phyloP scores from a whole-genome alignment of 2,797 vertebrate species.

The Tenualosa ilisha region DNA sequence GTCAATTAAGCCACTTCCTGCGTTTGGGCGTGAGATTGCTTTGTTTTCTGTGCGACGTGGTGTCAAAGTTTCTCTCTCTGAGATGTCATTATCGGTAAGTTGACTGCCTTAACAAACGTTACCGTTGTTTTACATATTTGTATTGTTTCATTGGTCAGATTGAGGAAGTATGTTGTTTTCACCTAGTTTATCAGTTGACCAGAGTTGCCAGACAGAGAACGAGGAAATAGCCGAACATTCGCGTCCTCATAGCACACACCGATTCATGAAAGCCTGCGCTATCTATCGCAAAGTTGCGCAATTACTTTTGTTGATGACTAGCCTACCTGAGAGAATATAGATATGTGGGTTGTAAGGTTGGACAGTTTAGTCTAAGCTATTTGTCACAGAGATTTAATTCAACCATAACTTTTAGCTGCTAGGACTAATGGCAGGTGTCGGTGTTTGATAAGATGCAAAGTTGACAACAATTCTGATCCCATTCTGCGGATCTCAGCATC shows the following conservation, averaged over 20 bases:
- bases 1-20: constrained; percentile 1
- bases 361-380: background rate
- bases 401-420: background rate
- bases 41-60: constrained; percentile 45
- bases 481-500: no score
- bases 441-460: background rate
- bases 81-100: constrained; percentile 21
- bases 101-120: background rate
- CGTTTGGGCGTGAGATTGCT: constrained; percentile 56
- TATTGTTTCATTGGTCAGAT: background rate
- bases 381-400: background rate
- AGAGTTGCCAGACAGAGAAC: background rate
- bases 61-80: constrained; percentile 38
- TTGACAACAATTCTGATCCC: no score
- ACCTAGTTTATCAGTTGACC: background rate
- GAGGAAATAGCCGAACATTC: background rate
- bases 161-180: background rate
- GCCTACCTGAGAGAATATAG: background rate
- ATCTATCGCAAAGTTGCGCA: background rate
- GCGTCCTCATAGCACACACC: background rate
- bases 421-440: background rate
- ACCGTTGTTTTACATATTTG: background rate
- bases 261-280: background rate
- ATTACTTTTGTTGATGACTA: background rate
- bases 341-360: background rate